Conservation (phyloP, 2,113 vertebrate species). For the Sciurus niger region DNA sequence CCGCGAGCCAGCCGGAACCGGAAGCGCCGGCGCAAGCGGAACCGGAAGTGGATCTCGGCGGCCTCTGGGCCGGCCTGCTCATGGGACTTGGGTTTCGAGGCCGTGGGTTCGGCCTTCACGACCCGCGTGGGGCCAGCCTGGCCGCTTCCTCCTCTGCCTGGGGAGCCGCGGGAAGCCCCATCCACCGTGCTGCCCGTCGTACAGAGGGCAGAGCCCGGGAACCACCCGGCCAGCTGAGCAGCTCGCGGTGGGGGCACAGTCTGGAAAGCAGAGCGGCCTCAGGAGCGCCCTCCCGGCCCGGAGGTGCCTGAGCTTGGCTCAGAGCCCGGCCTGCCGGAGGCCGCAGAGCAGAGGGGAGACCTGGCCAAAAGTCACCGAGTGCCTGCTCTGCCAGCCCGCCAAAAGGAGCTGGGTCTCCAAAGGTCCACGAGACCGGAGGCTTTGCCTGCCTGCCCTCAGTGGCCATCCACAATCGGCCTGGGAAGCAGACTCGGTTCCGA, state of each 20-base stretch:
- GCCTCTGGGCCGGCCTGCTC: accelerated
- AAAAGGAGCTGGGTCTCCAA: not conserved
- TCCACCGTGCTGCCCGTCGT: no score
- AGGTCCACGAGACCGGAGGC: not conserved
- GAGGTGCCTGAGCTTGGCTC: not conserved
- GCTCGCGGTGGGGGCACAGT: accelerated
- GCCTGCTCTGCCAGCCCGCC: not conserved
- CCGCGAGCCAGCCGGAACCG: not conserved
- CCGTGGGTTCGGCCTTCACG: no score
- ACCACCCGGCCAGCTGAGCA: not conserved
- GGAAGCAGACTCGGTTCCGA: not conserved
- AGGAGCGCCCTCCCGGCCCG: not conserved
- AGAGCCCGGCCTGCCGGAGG: not conserved
- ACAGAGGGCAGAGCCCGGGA: not conserved
- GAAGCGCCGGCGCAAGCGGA: accelerated
- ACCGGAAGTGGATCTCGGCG: not conserved
- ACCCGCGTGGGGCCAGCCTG: accelerated
- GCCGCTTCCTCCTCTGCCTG: accelerated
- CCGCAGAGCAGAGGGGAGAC: not conserved
- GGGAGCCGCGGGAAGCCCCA: not conserved
- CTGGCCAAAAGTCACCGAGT: no score
- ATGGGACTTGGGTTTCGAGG: not conserved
- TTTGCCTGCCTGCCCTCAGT: no score
- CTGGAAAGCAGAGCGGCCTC: not conserved
- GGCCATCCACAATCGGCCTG: not conserved